These are phyloP conservation scores for Martes flavigula DNA, from an alignment of 2,797 vertebrate species.

Conservation along the genomic window DNA sequence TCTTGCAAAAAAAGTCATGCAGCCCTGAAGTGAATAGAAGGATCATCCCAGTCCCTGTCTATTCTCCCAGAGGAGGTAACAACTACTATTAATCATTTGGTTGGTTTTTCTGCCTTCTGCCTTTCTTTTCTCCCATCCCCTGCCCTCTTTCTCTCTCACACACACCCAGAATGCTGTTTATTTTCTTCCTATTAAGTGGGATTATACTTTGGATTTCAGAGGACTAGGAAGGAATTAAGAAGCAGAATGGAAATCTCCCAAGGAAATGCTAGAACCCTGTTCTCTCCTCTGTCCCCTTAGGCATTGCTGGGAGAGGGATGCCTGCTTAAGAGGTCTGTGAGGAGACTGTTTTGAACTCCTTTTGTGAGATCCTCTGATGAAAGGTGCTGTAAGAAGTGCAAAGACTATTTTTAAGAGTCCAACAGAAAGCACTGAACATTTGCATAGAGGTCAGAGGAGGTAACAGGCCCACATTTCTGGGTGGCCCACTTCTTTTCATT, in stretches of 20 bases:
- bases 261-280: not conserved
- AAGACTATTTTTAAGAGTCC: conserved; percentile 21
- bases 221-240: not conserved
- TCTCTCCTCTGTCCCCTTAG: not conserved
- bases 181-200: not conserved
- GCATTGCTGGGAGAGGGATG: not conserved
- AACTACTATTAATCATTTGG: not conserved
- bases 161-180: not conserved
- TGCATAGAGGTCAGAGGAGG: not conserved
- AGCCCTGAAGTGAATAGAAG: not conserved
- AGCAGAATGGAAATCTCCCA: not conserved
- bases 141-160: not conserved
- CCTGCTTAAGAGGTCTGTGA: not conserved
- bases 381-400: not conserved
- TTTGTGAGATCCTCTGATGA: not conserved
- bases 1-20: not conserved
- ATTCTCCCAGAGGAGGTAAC: not conserved
- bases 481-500: not conserved
- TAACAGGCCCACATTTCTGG: not conserved
- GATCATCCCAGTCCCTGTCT: not conserved
- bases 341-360: not conserved
- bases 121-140: not conserved
- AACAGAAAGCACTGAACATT: not conserved
- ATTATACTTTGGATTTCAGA: not conserved
- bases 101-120: not conserved